Base-by-base conservation (phyloP, 2,888 invertebrate species). In the Himalopsyche tibetana region DNA sequence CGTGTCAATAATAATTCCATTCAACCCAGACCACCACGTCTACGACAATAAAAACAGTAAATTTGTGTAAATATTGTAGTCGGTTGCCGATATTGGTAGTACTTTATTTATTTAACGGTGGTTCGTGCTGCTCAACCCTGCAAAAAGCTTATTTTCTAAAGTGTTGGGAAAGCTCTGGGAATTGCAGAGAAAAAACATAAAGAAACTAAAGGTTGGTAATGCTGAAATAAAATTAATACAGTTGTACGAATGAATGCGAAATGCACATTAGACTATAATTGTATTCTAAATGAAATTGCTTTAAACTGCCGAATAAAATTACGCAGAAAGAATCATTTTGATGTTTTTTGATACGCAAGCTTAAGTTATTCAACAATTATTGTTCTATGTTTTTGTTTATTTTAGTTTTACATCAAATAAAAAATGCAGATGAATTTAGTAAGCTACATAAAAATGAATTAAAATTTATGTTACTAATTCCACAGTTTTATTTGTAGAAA, bases 91-190 rank as follows among this genome's bases (percentile, higher is more conserved):
- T 84, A 74, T 19, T 17, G 15, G 36, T n/a, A 11, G 55, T 45
- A 38, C 45, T 84, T 81, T 84, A 84, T 84, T 84, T 84, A 84
- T 84, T 84, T 84, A 84, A 84, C 19, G 56, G 63, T 80, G n/a
- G 82, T 38, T 63, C 84, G 84, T 84, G 84, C 84, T 45, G n/a
- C 5, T 74, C 69, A 40, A 40, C 17, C 42, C 19, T n/a, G 15
- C 45, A n/a, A 15, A 19, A 55, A 82, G 84, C 84, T 84, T 84
- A 84, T 82, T 82, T 84, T n/a, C 80, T n/a, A 42, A 42, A 80
- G 80, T 80, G 80, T 80, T 63, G 42, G 11, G 80, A 80, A 80
- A 80, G 80, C 80, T 80, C 80, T 80, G 80, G 80, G 80, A 80
- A 42, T 42, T 80, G n/a, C 19, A 19, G 63, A 19, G 19, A 63